Percentiles rank a stretch among this genome's conserved stretches.
Evolutionary conservation across 1,140 invertebrate genomes (phyloP).

Genomic region (Periplaneta americana): DNA sequence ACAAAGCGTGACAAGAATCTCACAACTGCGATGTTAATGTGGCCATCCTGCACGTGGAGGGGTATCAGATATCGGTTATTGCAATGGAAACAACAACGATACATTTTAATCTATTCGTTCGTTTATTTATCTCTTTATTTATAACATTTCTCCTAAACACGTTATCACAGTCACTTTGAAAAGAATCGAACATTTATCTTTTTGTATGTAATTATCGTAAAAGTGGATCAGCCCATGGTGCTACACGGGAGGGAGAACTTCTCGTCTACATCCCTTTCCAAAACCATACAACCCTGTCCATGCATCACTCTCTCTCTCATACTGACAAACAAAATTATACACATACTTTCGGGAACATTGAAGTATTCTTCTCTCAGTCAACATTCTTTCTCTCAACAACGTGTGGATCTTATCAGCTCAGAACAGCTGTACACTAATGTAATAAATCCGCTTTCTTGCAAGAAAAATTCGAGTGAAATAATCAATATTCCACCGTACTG

Average conservation of each 20-base stretch:
- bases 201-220: not conserved
- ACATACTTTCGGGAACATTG: not conserved
- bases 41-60: not conserved
- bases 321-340: not conserved
- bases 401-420: too few relatives aligned
- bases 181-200: conserved; percentile 14
- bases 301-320: not conserved
- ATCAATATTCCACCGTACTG: too few relatives aligned
- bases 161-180: conserved; percentile 18
- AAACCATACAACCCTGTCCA: not conserved
- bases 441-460: too few relatives aligned
- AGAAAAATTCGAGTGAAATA: too few relatives aligned
- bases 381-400: too few relatives aligned
- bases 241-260: not conserved
- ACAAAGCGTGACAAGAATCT: not conserved
- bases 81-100: not conserved
- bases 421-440: too few relatives aligned
- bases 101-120: conserved; percentile 5
- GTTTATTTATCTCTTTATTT: conserved; percentile 12
- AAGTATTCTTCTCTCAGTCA: not conserved
- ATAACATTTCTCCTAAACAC: conserved; percentile 16
- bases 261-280: not conserved
- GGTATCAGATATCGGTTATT: not conserved
- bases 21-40: not conserved
- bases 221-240: not conserved